phyloP scores from a whole-genome alignment of 1,140 invertebrate genomes.

The Drosophila ercepeae region DNA sequence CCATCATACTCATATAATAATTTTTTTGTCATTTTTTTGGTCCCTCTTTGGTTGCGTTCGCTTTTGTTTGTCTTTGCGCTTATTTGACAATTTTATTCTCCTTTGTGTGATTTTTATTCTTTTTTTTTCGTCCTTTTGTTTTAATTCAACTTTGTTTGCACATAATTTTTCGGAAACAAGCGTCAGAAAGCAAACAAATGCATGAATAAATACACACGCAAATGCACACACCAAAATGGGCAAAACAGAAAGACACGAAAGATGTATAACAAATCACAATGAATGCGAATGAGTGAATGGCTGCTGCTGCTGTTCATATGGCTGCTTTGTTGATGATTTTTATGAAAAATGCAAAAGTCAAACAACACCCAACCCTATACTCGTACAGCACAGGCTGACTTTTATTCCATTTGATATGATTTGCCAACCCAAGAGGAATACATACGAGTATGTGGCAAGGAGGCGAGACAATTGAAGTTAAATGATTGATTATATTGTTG shows the following conservation, averaged over 20 bases:
- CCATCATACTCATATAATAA: slow-evolving; percentile 13
- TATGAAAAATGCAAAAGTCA: slow-evolving; percentile 72
- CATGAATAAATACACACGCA: slow-evolving; percentile 71
- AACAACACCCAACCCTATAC: slow-evolving; percentile 45
- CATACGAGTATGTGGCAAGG: not conserved
- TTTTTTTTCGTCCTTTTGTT: slow-evolving; percentile 43
- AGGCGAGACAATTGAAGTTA: slow-evolving; percentile 53
- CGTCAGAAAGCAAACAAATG: slow-evolving; percentile 80
- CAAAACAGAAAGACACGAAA: not conserved
- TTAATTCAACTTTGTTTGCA: slow-evolving; percentile 78
- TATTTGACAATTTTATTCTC: slow-evolving; percentile 76
- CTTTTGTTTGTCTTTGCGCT: slow-evolving; percentile 77
- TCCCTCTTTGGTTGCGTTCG: slow-evolving; percentile 20
- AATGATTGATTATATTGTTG: slow-evolving; percentile 68
- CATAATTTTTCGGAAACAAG: slow-evolving; percentile 81
- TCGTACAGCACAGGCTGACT: slow-evolving; percentile 12
- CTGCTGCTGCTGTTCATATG: slow-evolving; percentile 48
- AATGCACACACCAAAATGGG: not conserved
- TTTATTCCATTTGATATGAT: slow-evolving; percentile 65
- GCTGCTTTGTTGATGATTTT: slow-evolving; percentile 26
- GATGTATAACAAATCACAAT: slow-evolving; percentile 65
- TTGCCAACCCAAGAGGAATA: slow-evolving; percentile 27
- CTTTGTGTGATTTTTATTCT: slow-evolving; percentile 21
- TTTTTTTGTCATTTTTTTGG: slow-evolving; percentile 29
- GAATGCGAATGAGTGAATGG: slow-evolving; percentile 59